A percentile compares a stretch with the other conserved stretches of the same genome.
Evolutionary conservation across 2,113 vertebrate genomes (phyloP).

Genomic region (Bos taurus): ARS-UCD2.0 NC_037335.1:103097501-103098000

Average conservation of each 20-base stretch:
- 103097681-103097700: slow-evolving; percentile 19
- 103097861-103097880: not conserved
- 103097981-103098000: not conserved
- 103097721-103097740: not conserved
- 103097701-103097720: not conserved
- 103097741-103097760: not conserved
- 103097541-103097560: not conserved
- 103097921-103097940: not conserved
- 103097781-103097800: not conserved
- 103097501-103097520: not conserved
- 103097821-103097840: not conserved
- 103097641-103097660: not conserved
- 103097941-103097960: not conserved
- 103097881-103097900: not conserved
- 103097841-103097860: not conserved
- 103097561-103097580: not conserved
- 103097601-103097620: not conserved
- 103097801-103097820: not conserved
- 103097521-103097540: not conserved
- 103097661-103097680: not conserved
- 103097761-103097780: not conserved
- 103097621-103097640: not conserved
- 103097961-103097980: not conserved
- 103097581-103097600: not conserved
- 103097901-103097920: not conserved